phyloP scores from a whole-genome alignment of 2,113 vertebrate genomes.

The Zingel zingel region DNA sequence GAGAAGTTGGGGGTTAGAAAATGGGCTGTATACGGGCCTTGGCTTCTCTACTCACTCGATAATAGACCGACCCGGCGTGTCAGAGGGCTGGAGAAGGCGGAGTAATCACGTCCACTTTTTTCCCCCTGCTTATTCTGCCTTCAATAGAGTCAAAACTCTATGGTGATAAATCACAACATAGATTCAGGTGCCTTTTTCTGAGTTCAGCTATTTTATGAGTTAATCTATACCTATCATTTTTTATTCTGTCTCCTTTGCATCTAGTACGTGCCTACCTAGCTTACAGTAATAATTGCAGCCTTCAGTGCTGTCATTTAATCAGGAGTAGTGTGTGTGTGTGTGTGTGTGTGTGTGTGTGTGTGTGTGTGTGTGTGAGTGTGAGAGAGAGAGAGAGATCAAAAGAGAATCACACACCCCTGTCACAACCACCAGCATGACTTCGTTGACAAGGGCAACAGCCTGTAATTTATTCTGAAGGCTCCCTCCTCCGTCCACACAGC shows the following conservation, averaged over 20 bases:
- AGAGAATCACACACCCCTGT: conserved; percentile 43
- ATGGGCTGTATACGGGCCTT: conserved; percentile 4
- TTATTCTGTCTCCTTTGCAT: conserved; percentile 53
- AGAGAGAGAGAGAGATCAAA: conserved; percentile 14
- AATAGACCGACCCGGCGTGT: conserved; percentile 32
- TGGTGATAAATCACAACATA: conserved; percentile 32
- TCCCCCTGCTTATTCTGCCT: conserved; percentile 22
- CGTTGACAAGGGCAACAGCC: conserved; percentile 67
- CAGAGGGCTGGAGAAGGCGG: conserved; percentile 22
- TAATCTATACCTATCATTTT: conserved; percentile 50
- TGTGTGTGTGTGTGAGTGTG: conserved; percentile 12
- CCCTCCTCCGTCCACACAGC: conserved; percentile 29
- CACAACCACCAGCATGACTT: conserved; percentile 64
- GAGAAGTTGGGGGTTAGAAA: conserved; percentile 22
- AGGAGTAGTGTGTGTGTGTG: conserved; percentile 22
- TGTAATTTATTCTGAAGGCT: conserved; percentile 78
- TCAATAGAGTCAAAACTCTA: conserved; percentile 13
- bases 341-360: too few species aligned
- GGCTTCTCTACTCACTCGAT: conserved; percentile 6
- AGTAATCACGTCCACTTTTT: conserved; percentile 22
- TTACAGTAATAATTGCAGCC: conserved; percentile 43
- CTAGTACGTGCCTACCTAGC: conserved; percentile 3
- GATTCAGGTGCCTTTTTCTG: conserved; percentile 26
- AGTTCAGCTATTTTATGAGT: conserved; percentile 40
- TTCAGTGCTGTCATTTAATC: conserved; percentile 23